Conservation (phyloP, 1,140 invertebrate species). For the Linepithema humile region DNA sequence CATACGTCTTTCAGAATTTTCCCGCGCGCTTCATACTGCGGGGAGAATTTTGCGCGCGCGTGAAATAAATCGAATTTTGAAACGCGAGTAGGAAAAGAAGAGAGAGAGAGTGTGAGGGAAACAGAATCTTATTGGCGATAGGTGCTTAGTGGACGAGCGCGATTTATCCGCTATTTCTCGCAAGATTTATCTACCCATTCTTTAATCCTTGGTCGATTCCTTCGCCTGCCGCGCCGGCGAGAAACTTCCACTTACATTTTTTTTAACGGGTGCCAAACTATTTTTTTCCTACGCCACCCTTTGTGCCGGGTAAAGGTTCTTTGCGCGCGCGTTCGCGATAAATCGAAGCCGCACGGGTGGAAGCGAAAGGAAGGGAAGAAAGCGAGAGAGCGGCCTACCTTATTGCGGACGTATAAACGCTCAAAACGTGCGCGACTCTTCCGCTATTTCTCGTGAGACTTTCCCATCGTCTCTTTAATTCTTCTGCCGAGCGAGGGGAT, state of each 20-base stretch:
- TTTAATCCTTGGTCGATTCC: constrained; percentile 26
- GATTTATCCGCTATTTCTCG: constrained; percentile 54
- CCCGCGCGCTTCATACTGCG: constrained; percentile 20
- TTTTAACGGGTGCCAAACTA: constrained; percentile 42
- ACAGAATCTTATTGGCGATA: constrained; percentile 37
- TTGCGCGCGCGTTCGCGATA: constrained; percentile 15
- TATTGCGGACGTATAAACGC: constrained; percentile 42
- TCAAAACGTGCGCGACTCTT: constrained; percentile 26
- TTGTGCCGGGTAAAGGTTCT: constrained; percentile 5
- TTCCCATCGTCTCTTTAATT: constrained; percentile 41
- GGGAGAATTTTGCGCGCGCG: constrained; percentile 13
- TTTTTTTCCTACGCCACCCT: constrained; percentile 12
- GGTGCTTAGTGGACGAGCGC: constrained; percentile 36
- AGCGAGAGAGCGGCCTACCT: not conserved
- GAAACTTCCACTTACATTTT: constrained; percentile 34
- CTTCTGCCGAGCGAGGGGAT: constrained; percentile 4
- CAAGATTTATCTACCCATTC: constrained; percentile 44
- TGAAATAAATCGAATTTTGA: constrained; percentile 46
- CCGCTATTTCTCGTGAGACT: constrained; percentile 42
- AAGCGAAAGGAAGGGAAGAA: not conserved
- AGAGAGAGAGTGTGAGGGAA: not conserved
- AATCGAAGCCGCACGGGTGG: constrained; percentile 15
- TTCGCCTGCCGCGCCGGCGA: not conserved
- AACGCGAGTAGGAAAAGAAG: not conserved
- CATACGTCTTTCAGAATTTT: constrained; percentile 36